A percentile compares a stretch with the other conserved stretches of the same genome.
These are phyloP conservation scores for Yponomeuta evonymella DNA, from an alignment of 2,888 invertebrate species.

Conservation along the genomic window DNA sequence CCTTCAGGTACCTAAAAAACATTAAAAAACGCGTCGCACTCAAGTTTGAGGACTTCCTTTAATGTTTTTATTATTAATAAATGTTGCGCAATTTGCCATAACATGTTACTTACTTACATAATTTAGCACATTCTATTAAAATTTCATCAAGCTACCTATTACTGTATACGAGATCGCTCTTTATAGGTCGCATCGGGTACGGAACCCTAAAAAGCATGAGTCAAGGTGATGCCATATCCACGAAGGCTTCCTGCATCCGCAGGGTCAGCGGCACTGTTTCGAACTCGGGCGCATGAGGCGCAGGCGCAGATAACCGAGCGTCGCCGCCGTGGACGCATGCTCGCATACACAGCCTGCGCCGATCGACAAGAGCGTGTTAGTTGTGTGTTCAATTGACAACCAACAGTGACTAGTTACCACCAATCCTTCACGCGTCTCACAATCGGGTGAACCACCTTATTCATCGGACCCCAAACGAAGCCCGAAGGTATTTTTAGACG, in stretches of 20 bases:
- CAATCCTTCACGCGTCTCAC: neutral
- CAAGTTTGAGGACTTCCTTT: no score
- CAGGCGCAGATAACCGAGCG: neutral
- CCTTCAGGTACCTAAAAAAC: no score
- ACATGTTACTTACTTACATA: no score
- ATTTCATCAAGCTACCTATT: no score
- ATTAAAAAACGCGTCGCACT: no score
- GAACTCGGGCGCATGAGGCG: neutral
- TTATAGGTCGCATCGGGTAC: neutral
- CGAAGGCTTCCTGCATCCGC: constrained; percentile 41
- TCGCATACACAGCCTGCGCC: neutral
- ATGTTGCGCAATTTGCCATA: no score
- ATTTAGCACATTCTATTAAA: no score
- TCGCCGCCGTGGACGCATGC: constrained; percentile 5
- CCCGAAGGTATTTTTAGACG: constrained; percentile 57
- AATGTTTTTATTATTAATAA: no score
- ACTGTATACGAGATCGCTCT: no score
- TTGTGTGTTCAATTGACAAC: neutral
- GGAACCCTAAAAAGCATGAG: neutral
- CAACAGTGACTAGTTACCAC: constrained; percentile 1
- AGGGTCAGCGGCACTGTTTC: constrained; percentile 43
- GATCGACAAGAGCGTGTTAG: neutral
- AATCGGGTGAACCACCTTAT: constrained; percentile 10
- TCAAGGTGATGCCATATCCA: constrained; percentile 3
- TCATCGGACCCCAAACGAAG: neutral